Base-by-base conservation (phyloP, 2,888 invertebrate genomes). In the Hypselothyrea guttata region DNA sequence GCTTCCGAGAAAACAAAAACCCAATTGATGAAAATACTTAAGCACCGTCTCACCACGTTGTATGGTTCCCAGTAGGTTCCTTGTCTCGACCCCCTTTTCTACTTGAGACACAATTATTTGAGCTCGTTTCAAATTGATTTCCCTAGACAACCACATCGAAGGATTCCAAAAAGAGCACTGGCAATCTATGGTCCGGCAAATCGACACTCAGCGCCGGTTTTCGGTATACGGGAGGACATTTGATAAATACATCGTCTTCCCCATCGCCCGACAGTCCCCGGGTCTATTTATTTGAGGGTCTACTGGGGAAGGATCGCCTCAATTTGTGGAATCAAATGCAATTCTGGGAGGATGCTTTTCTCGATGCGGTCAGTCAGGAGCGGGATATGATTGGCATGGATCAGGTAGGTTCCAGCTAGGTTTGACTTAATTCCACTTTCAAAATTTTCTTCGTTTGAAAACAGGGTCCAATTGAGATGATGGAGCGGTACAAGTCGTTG, bases 341-440 rank as follows among this genome's bases (percentile, higher is more conserved):
- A 87, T 99, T 99, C 90, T 99, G 99, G 99, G 99, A 99, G 89
- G 99, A 99, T 89, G 96, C 98, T 0, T 99, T 99, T 88, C 91
- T 99, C 53, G 99, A 99, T 91, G 98, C 99, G 0, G 99, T 99
- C 1, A 93, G 93, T 5, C 99, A 99, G 90, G 99, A 99, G 89
- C 92, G 99, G 15, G 99, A 99, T 87, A 97, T 99, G 94, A 96
- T 99, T 75, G 98, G 99, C 51, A 98, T 99, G 98, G 99, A 99
- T 91, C 99, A 99, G 89, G 92, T 92, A 75, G 71, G 76, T 51
- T 1, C 1, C 16, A 15, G 0, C 3, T 0, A 8, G 1, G n/a
- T 15, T 9, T 1, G 8, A 8, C 12, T n/a, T 7, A 13, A 12
- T 7, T 7, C 1, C 15, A 34, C n/a, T 9, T 5, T 16, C 2